phyloP scores from a whole-genome alignment of 92 coral and sea anemone species.

The Zoanthus gigantus region DNA sequence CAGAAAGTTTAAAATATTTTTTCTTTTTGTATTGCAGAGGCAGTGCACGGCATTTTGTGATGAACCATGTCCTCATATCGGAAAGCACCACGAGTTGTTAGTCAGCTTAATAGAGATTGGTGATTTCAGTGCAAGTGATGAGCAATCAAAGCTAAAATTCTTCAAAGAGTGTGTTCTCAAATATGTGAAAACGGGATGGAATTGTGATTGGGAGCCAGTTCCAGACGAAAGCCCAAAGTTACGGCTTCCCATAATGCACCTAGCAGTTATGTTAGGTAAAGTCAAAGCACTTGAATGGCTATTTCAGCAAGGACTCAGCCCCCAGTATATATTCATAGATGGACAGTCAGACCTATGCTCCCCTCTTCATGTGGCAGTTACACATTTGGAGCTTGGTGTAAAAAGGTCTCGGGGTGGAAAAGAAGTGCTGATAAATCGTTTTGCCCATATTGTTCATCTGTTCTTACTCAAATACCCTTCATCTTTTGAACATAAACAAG shows the following conservation, averaged over 20 bases:
- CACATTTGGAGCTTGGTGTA: constrained; percentile 1
- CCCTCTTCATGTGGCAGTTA: constrained; percentile 38
- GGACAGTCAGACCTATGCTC: constrained; percentile 15
- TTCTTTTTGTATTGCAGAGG: neutral
- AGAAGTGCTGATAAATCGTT: constrained; percentile 15
- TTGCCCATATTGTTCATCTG: constrained; percentile 18
- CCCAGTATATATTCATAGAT: neutral
- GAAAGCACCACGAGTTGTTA: constrained; percentile 36
- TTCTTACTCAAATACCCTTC: constrained; percentile 10
- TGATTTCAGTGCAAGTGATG: neutral
- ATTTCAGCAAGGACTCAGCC: constrained; percentile 10
- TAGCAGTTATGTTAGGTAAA: constrained; percentile 41
- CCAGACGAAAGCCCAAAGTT: constrained; percentile 35
- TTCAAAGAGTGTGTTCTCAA: constrained; percentile 38
- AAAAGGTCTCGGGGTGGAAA: neutral
- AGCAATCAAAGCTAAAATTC: neutral
- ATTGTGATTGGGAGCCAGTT: constrained; percentile 19
- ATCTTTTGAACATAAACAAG: neutral
- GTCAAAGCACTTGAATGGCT: constrained; percentile 28
- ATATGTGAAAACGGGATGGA: constrained; percentile 16
- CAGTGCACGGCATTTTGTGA: constrained; percentile 36
- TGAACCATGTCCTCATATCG: constrained; percentile 36
- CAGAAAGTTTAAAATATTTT: neutral
- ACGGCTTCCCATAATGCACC: constrained; percentile 29
- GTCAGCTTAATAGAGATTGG: neutral